A percentile compares a stretch with the other conserved stretches of the same genome.
These are phyloP conservation scores for Metacarcinus magister DNA, from an alignment of 2,888 invertebrate genomes.

Conservation along the genomic window DNA sequence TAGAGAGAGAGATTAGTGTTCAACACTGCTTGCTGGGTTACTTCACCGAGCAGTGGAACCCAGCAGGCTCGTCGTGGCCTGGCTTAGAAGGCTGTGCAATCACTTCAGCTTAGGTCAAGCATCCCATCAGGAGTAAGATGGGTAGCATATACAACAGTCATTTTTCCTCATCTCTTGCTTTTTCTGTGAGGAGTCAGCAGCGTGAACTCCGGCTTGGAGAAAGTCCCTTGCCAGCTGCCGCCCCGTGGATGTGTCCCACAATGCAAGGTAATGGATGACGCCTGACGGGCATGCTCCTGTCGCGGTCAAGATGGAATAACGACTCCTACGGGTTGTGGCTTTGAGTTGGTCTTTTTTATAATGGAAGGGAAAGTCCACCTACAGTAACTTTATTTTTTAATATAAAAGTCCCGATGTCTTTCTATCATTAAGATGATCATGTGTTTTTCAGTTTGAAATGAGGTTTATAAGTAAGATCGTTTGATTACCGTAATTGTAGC, in stretches of 20 bases:
- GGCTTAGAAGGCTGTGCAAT: neutral
- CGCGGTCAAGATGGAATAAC: conserved; percentile 14
- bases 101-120: neutral
- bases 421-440: neutral
- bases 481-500: neutral
- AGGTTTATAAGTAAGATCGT: neutral
- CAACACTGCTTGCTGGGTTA: neutral
- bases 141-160: neutral
- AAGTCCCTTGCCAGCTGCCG: conserved; percentile 33
- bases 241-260: conserved; percentile 8
- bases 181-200: neutral
- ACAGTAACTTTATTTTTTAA: neutral
- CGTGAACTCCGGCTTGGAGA: neutral
- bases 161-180: neutral
- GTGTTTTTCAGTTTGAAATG: neutral
- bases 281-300: conserved; percentile 14
- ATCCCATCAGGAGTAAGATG: neutral
- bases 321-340: neutral
- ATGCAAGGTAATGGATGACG: conserved; percentile 16
- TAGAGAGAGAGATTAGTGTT: neutral
- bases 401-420: neutral
- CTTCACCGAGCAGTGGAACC: neutral
- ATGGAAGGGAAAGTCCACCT: neutral
- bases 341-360: neutral
- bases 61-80: neutral